Base-by-base conservation (phyloP, 2,797 vertebrate species). In the Xenentodon cancila region DNA sequence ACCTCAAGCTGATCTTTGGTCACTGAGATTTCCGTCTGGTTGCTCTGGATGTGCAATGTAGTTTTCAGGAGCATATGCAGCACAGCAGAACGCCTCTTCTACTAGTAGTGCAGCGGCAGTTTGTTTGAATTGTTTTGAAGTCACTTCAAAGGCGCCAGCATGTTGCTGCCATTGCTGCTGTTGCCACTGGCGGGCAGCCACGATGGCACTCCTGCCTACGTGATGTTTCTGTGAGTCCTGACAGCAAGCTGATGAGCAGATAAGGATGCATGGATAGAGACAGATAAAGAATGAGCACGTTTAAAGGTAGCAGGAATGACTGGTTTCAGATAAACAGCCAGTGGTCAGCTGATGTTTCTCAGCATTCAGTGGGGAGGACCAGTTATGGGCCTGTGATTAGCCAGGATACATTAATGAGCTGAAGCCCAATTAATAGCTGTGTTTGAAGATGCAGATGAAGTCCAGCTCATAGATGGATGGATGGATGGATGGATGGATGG, bases 91-190 rank as follows among this genome's bases (percentile, higher is more conserved):
- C 20, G 40, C 57, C 48, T 52, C 5, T 1, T 62, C 44, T 27
- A 25, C 25, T 54, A n/a, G 42, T 55, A 46, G 75, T 15, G 30
- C 9, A 55, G 69, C 50, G 57, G 46, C 1, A n/a, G 58, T 58
- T 72, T 80, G 77, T 80, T 85, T 82, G 70, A 75, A 55, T 72
- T 78, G 75, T 80, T 85, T 82, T 70, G 75, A 64, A 72, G 78
- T 25, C 1, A 79, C 67, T 74, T 90, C 80, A 90, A 90, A 90
- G 85, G 32, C 20, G 73, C 81, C 86, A 72, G 83, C 81, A 84
- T 83, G 75, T 52, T 69, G 53, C 32, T 47, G 44, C 54, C 42
- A 59, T 59, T 45, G 63, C 64, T 30, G 55, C 21, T 45, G 50
- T 49, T 58, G 65, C 52, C 49, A 77, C 52, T 76, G 79, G 73